Base-by-base conservation (phyloP, 2,113 vertebrate genomes). In the Gavia stellata region DNA sequence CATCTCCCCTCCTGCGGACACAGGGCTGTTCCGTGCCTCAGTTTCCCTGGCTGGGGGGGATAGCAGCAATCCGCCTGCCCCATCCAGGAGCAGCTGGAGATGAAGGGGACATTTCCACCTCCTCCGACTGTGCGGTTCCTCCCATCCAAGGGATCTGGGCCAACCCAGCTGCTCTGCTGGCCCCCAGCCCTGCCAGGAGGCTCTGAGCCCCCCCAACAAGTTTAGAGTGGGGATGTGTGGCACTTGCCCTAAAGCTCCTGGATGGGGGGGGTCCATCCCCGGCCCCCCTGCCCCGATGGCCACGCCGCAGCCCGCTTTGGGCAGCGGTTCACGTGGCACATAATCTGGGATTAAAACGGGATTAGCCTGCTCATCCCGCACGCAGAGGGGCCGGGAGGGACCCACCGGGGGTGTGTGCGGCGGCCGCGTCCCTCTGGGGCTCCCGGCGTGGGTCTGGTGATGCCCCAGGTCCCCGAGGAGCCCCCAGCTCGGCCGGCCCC, bases 281-380 rank as follows among this genome's bases (percentile, higher is more conserved):
- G 3, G 12, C 31, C 79, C 94, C 81, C 91, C 83, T 25, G 53
- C 10, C 49, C 70, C 14, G 71, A 25, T 83, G 89, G 91, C 95
- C 94, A 87, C 17, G 7, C 92, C 1, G 3, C 95, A 66, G 95
- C 92, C 92, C 33, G 40, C 92, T 44, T 3, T 2, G 55, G 77
- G 65, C 81, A 74, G 81, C 4, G 18, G 34, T 63, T 91, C 96
- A 96, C 81, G 87, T 90, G 94, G 92, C 50, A 26, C 36, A 0
- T 90, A 95, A 97, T 86, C 96, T 4, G 74, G 86, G 94, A 81
- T 97, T 74, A 96, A 6, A 40, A 44, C 2, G 86, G 97, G 95
- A 97, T 97, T 95, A 97, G 94, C 91, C 94, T 82, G 94, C 85
- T 97, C 96, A 96, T 91, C 90, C 90, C 44, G 24, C 79, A 91